These are phyloP conservation scores for Chaenodraco wilsoni DNA, from an alignment of 2,797 vertebrate species.

Conservation along the genomic window DNA sequence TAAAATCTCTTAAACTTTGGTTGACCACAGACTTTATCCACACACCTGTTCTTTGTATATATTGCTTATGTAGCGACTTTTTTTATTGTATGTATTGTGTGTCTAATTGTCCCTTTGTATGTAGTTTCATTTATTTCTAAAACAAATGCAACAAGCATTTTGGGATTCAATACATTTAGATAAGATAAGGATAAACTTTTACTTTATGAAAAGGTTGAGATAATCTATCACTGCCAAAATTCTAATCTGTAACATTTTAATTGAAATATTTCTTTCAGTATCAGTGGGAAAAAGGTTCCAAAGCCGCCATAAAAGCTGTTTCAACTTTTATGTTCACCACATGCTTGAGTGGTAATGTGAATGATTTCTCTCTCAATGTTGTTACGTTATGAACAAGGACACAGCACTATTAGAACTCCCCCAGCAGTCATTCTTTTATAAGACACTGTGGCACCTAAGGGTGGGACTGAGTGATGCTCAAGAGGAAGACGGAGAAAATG, in stretches of 20 bases:
- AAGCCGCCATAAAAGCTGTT: not conserved
- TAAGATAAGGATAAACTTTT: not conserved
- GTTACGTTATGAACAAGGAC: not conserved
- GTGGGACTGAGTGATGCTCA: slow-evolving; percentile 7
- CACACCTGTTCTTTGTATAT: too few relatives aligned
- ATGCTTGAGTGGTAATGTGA: not conserved
- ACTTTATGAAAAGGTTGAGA: not conserved
- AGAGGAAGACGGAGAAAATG: slow-evolving; percentile 21
- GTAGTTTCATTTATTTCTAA: too few relatives aligned
- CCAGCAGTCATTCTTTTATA: slow-evolving; percentile 11
- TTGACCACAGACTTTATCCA: too few relatives aligned
- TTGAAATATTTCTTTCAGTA: not conserved
- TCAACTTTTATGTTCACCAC: not conserved
- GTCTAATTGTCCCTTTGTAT: too few relatives aligned
- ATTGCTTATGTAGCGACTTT: too few relatives aligned
- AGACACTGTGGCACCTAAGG: not conserved
- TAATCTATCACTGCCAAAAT: not conserved
- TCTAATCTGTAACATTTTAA: slow-evolving; percentile 1
- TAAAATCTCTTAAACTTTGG: too few relatives aligned
- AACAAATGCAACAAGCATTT: too few relatives aligned
- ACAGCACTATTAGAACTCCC: too few relatives aligned
- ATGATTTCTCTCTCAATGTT: not conserved
- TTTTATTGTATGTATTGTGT: too few relatives aligned
- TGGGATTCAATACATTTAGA: slow-evolving; percentile 4
- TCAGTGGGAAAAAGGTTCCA: not conserved